Evolutionary conservation across 2,113 vertebrate species (phyloP).

Genomic region (Anolis carolinensis): DNA sequence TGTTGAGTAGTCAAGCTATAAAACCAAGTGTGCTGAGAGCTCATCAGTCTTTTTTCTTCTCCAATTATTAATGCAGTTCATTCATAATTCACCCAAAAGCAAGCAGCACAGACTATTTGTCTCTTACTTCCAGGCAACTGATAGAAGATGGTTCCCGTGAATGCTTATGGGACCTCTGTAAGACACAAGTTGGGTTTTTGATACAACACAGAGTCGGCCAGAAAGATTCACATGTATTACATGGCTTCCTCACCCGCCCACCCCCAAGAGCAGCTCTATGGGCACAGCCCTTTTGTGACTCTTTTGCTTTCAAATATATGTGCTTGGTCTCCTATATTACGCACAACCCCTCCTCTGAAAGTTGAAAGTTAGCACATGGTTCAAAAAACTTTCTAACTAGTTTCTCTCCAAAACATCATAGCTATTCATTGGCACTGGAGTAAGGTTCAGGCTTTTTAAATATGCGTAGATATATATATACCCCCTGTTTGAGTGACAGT

Average conservation of each 20-base stretch:
- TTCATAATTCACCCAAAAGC: neutral
- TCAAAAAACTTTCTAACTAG: neutral
- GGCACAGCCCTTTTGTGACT: neutral
- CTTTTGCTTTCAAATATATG: neutral
- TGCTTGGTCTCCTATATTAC: neutral
- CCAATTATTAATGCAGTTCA: neutral
- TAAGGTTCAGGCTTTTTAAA: neutral
- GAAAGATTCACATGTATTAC: neutral
- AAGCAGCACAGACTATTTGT: neutral
- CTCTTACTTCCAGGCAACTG: neutral
- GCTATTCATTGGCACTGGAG: neutral
- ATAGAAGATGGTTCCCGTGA: neutral
- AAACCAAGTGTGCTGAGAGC: neutral
- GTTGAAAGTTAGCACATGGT: neutral
- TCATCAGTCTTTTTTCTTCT: neutral
- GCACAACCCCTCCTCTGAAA: neutral
- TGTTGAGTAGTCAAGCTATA: neutral
- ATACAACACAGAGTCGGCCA: neutral
- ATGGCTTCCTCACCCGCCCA: neutral
- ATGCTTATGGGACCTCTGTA: no score
- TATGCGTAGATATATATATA: neutral
- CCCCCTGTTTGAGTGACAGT: no score
- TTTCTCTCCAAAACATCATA: neutral
- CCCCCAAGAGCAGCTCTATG: neutral
- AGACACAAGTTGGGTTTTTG: neutral